A percentile compares a stretch with the other conserved stretches of the same genome.
Conservation (phyloP, 2,113 vertebrate species). For the Cyphomyrus plagiostoma region DNA sequence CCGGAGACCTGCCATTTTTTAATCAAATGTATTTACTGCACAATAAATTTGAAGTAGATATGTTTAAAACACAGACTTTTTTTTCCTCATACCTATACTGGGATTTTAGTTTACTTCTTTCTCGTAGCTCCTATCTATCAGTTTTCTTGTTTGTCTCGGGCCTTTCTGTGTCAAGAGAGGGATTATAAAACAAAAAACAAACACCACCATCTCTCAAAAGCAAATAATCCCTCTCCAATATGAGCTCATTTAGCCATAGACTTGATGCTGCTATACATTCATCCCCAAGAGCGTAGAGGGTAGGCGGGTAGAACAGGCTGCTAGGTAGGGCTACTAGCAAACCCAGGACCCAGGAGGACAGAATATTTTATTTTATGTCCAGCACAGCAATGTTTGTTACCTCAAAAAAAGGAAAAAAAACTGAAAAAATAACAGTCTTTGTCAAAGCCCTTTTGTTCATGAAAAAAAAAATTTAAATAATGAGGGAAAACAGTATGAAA, state of each 20-base stretch:
- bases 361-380: conserved; percentile 53
- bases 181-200: neutral
- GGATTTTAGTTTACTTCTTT: conserved; percentile 13
- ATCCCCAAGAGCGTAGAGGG: conserved; percentile 31
- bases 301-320: conserved; percentile 19
- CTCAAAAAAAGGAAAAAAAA: conserved; percentile 58
- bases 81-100: conserved; percentile 27
- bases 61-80: conserved; percentile 32
- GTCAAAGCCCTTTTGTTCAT: conserved; percentile 46
- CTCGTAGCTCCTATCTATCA: neutral
- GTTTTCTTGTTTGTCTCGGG: conserved; percentile 8
- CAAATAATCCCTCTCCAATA: neutral
- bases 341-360: conserved; percentile 62
- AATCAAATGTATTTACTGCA: conserved; percentile 53
- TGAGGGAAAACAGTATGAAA: neutral
- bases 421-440: conserved; percentile 43
- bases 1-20: conserved; percentile 43
- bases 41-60: conserved; percentile 63
- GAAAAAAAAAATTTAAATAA: neutral
- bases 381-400: conserved; percentile 70
- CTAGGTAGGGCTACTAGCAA: conserved; percentile 52
- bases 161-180: neutral
- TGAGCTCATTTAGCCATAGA: conserved; percentile 30
- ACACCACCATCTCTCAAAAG: neutral
- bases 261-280: conserved; percentile 43